Base-by-base conservation (phyloP, 1,140 invertebrate species). In the Bombus waltoni region DNA sequence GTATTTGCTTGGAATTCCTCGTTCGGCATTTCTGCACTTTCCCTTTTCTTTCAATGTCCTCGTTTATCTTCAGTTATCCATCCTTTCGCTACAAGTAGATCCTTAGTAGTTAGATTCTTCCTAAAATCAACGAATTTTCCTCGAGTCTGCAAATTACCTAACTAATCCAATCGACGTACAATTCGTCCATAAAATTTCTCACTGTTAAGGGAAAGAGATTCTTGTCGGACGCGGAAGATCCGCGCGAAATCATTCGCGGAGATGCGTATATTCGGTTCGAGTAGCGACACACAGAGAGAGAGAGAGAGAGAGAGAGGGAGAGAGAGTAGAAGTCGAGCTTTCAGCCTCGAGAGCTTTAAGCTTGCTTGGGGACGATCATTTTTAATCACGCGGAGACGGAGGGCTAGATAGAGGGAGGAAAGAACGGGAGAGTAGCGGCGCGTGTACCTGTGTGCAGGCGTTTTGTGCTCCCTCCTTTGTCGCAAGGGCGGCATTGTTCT, bases 301-400 rank as follows among this genome's bases (percentile, higher is more conserved):
- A 62, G 44, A 47, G 44, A 32, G 62, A 32, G 22, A 32, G 8
- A 32, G 35, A 59, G 15, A 9, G 40, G 13, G 18, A 13, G 28
- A 59, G 70, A 18, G 44, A 71, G 42, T 18, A 77, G 35, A 62
- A 82, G 79, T 28, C 42, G 87, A 83, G 87, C 77, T 85, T 85
- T 79, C 42, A 72, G n/a, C 76, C 53, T n/a, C 32, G 84, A 68
- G 68, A 86, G 87, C 83, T 87, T 89, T 68, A 83, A 89, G 81
- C 85, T 66, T 66, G 85, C 81, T 84, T 75, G 86, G 89, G 77
- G 84, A 91, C 91, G 91, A 92, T 92, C 91, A 92, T 92, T 92
- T 92, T 92, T 92, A 92, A 92, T 92, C 91, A 89, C 83, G 84
- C 83, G 87, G 74, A 87, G 82, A 81, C 75, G 73, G 77, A 82